A percentile compares a stretch with the other conserved stretches of the same genome.
Evolutionary conservation across 2,797 vertebrate species (phyloP).

Genomic region (Thalassophryne amazonica): DNA sequence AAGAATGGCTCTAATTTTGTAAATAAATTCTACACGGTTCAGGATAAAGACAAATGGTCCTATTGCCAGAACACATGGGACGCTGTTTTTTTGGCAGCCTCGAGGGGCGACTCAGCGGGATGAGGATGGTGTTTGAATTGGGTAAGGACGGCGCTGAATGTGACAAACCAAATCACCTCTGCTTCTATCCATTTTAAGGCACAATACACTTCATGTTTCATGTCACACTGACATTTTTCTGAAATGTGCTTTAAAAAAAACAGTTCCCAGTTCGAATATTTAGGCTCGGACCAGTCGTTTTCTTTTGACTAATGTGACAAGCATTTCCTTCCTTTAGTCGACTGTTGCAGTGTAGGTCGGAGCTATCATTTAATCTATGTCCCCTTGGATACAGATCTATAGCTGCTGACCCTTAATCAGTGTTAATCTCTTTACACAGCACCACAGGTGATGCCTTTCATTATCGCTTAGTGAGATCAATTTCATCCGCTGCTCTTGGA

Average conservation of each 20-base stretch:
- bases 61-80: neutral
- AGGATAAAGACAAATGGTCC: neutral
- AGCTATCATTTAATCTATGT: neutral
- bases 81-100: neutral
- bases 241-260: too few species aligned
- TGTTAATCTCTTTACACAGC: slow-evolving; percentile 31
- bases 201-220: slow-evolving; percentile 3
- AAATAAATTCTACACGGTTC: neutral
- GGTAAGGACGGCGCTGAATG: too few species aligned
- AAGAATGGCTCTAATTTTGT: slow-evolving; percentile 2
- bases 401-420: slow-evolving; percentile 22
- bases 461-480: too few species aligned
- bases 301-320: too few species aligned
- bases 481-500: too few species aligned
- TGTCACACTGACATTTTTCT: slow-evolving; percentile 33
- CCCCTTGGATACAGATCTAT: neutral
- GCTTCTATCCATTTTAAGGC: slow-evolving; percentile 8
- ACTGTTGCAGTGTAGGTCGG: neutral
- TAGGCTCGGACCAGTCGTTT: too few species aligned
- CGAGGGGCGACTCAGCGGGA: neutral
- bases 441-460: neutral
- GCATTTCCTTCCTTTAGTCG: neutral
- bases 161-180: neutral
- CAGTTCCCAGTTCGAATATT: slow-evolving; percentile 11
- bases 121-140: neutral